A percentile compares a stretch with the other conserved stretches of the same genome.
Conservation (phyloP, 2,888 invertebrate species). For the Phragmatobia fuliginosa region DNA sequence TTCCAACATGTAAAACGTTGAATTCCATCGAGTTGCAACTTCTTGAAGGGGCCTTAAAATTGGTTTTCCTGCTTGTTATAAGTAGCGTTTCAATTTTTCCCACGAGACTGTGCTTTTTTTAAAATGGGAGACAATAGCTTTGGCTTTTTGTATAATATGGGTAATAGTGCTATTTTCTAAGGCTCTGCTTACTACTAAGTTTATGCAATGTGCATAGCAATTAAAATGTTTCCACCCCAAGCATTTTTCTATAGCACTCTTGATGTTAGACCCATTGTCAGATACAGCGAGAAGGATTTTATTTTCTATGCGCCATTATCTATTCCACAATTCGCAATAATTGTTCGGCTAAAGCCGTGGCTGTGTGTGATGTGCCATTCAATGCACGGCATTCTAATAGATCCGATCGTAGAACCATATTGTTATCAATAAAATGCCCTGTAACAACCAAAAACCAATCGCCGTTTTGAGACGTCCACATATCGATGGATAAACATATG, state of each 20-base stretch:
- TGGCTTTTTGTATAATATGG: too few species aligned
- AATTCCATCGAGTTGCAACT: slow-evolving; percentile 29
- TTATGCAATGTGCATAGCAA: slow-evolving; percentile 14
- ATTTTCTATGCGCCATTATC: too few species aligned
- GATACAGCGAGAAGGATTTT: slow-evolving; percentile 13
- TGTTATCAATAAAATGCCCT: too few species aligned
- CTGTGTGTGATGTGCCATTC: too few species aligned
- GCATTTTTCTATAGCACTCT: slow-evolving; percentile 23
- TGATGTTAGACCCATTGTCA: slow-evolving; percentile 24
- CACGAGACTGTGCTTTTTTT: slow-evolving; percentile 16
- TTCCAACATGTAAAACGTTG: slow-evolving; percentile 29
- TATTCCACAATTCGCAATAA: too few species aligned
- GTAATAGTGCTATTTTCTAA: too few species aligned
- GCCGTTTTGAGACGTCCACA: too few species aligned
- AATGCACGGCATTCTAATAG: too few species aligned
- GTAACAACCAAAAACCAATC: too few species aligned
- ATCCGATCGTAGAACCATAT: too few species aligned
- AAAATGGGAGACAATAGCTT: slow-evolving; percentile 21
- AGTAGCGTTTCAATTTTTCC: slow-evolving; percentile 17
- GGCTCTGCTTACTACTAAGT: background rate
- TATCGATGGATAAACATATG: too few species aligned
- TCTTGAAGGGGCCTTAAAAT: slow-evolving; percentile 24
- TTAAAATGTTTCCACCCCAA: slow-evolving; percentile 27
- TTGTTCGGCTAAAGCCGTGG: too few species aligned
- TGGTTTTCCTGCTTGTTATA: slow-evolving; percentile 5